Evolutionary conservation across 2,113 vertebrate species (phyloP).

Genomic region (Lonchura striata): DNA sequence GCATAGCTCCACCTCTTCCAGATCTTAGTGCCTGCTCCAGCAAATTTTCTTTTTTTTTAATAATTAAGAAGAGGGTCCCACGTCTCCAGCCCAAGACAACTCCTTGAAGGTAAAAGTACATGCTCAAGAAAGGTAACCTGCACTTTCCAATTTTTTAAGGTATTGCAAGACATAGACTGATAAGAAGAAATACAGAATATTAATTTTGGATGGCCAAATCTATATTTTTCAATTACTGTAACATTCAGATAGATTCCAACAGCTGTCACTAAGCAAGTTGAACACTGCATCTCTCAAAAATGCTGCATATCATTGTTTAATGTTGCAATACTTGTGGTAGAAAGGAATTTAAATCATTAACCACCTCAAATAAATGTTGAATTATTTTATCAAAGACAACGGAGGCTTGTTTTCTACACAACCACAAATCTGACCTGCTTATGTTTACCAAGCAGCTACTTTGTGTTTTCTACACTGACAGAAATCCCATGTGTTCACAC

Average conservation of each 20-base stretch:
- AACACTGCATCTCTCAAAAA: not conserved
- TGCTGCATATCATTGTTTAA: not conserved
- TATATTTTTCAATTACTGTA: not conserved
- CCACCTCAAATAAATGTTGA: conserved; percentile 12
- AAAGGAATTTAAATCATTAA: conserved; percentile 9
- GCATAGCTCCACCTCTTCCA: not conserved
- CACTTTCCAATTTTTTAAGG: not conserved
- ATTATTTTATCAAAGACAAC: not conserved
- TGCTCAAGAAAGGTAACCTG: not conserved
- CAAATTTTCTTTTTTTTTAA: not conserved
- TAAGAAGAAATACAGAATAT: not conserved
- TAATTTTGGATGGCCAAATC: not conserved
- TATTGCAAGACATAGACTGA: not conserved
- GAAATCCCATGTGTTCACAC: not conserved
- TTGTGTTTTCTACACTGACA: not conserved
- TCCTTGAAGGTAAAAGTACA: not conserved
- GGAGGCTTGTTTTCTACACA: not conserved
- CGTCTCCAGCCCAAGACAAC: not conserved
- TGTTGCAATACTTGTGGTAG: not conserved
- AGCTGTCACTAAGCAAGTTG: not conserved
- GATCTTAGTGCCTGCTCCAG: not conserved
- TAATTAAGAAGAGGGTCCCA: not conserved
- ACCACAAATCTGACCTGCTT: not conserved
- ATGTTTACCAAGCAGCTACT: not conserved
- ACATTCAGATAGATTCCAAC: not conserved